Evolutionary conservation across 2,888 invertebrate species (phyloP).

Genomic region (Tholera decimalis): DNA sequence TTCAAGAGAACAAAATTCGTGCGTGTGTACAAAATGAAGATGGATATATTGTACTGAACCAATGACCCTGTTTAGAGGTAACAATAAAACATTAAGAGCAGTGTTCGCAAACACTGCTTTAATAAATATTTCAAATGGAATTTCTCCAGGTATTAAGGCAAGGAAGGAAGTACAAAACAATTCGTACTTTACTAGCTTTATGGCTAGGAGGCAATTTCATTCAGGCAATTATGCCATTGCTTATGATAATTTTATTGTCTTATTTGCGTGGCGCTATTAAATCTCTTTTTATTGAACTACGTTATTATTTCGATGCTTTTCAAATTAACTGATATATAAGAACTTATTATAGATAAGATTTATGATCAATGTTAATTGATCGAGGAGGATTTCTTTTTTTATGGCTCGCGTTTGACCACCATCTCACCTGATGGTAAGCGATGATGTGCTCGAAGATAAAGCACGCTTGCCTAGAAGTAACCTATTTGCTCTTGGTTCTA

Average conservation of each 20-base stretch:
- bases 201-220: constrained; percentile 46
- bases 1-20: constrained; percentile 1
- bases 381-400: no score
- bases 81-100: constrained; percentile 46
- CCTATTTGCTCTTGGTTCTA: no score
- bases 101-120: constrained; percentile 47
- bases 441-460: no score
- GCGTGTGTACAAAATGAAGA: constrained; percentile 2
- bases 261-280: constrained; percentile 17
- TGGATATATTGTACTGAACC: constrained; percentile 39
- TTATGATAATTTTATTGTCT: constrained; percentile 54
- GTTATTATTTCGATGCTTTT: constrained; percentile 4
- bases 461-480: no score
- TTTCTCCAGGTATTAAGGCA: constrained; percentile 29
- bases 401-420: no score
- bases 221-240: constrained; percentile 47
- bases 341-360: no score
- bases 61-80: constrained; percentile 41
- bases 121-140: constrained; percentile 51
- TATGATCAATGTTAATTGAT: background rate
- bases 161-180: constrained; percentile 42
- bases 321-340: no score
- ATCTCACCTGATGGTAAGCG: no score
- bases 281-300: constrained; percentile 24
- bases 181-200: constrained; percentile 47